Evolutionary conservation across 2,113 vertebrate species (phyloP).

Genomic region (Limnothrissa miodon): DNA sequence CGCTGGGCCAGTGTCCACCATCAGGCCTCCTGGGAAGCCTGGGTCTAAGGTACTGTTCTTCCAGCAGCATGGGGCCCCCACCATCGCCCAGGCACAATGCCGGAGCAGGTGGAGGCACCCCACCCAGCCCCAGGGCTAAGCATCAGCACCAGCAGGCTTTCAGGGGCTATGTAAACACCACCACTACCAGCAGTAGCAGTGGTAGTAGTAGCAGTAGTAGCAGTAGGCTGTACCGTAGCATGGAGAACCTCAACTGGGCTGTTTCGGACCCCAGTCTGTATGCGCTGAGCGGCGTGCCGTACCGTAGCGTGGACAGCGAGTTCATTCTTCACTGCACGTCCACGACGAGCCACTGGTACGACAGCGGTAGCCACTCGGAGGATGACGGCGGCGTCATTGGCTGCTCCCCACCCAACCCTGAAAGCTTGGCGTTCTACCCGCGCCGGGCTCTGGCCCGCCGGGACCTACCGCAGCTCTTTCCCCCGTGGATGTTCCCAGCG

Average conservation of each 20-base stretch:
- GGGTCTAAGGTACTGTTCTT: slow-evolving; percentile 73
- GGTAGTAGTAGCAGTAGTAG: neutral
- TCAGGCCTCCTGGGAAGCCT: slow-evolving; percentile 71
- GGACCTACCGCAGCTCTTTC: slow-evolving; percentile 69
- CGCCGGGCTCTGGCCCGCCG: slow-evolving; percentile 59
- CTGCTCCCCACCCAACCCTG: slow-evolving; percentile 50
- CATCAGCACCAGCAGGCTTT: slow-evolving; percentile 36
- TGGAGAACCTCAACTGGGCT: slow-evolving; percentile 87
- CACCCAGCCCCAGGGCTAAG: slow-evolving; percentile 44
- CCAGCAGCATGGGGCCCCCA: slow-evolving; percentile 67
- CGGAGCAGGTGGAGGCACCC: slow-evolving; percentile 27
- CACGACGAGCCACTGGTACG: slow-evolving; percentile 72
- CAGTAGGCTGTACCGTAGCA: slow-evolving; percentile 78
- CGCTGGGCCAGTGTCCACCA: slow-evolving; percentile 57
- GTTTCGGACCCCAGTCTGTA: slow-evolving; percentile 64
- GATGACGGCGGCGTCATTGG: slow-evolving; percentile 17
- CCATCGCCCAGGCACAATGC: slow-evolving; percentile 63
- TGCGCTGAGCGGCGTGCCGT: slow-evolving; percentile 57
- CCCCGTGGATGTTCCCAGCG: slow-evolving; percentile 74
- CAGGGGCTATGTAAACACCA: slow-evolving; percentile 35
- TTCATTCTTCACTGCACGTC: slow-evolving; percentile 74
- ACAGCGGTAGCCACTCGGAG: slow-evolving; percentile 61
- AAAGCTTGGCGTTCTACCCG: slow-evolving; percentile 61
- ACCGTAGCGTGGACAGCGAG: slow-evolving; percentile 76
- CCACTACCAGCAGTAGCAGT: neutral